These are phyloP conservation scores for Bombyx mori DNA, from an alignment of 1,140 invertebrate species.

Conservation along the genomic window DNA sequence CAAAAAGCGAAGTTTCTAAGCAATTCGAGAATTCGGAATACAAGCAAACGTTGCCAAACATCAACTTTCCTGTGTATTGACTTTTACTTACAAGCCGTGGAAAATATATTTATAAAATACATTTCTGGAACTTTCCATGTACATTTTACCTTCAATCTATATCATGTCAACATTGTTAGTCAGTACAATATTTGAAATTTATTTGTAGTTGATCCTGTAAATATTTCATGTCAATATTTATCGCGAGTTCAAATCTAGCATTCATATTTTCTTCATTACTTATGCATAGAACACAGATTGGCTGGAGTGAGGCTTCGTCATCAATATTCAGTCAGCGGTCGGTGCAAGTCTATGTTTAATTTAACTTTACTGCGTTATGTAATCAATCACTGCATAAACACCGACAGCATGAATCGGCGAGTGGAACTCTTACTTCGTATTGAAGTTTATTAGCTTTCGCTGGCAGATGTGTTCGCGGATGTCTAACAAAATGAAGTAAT, in stretches of 20 bases:
- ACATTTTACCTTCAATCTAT: background rate
- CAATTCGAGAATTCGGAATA: too few species aligned
- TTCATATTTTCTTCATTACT: conserved; percentile 57
- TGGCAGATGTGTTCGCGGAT: too few species aligned
- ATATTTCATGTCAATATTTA: conserved; percentile 42
- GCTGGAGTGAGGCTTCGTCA: conserved; percentile 40
- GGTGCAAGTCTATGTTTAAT: conserved; percentile 31
- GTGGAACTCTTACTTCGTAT: background rate
- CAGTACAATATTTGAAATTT: conserved; percentile 9
- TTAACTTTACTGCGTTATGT: conserved; percentile 24
- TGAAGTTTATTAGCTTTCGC: background rate
- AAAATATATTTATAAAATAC: too few species aligned
- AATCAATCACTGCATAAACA: conserved; percentile 1
- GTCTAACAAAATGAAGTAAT: too few species aligned
- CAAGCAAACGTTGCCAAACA: too few species aligned
- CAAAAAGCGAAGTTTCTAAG: too few species aligned
- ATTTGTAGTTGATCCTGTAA: conserved; percentile 16
- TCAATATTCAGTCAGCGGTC: conserved; percentile 57
- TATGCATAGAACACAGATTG: conserved; percentile 67
- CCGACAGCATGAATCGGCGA: background rate
- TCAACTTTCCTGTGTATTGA: too few species aligned
- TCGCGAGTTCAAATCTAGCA: conserved; percentile 40
- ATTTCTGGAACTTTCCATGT: background rate
- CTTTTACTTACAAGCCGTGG: too few species aligned
- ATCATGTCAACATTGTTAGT: conserved; percentile 12